Percentiles rank a stretch among this genome's conserved stretches.
phyloP scores from a whole-genome alignment of 2,113 vertebrate genomes.

The Silurus asotus region DNA sequence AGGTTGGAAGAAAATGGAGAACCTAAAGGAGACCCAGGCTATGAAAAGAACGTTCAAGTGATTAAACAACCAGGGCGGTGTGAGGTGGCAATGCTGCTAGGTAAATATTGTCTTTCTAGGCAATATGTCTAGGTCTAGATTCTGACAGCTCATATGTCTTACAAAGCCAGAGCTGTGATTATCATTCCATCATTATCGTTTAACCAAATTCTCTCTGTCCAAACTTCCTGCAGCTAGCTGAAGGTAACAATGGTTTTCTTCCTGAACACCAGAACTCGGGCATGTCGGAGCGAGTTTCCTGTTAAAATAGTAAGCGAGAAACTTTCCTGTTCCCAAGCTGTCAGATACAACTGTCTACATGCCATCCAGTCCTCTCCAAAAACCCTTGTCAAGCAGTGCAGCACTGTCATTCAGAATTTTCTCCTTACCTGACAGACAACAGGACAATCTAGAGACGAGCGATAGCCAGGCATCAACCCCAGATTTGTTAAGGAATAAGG shows the following conservation, averaged over 20 bases:
- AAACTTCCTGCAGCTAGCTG: not conserved
- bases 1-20: no score
- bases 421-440: slow-evolving; percentile 4
- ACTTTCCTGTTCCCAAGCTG: slow-evolving; percentile 21
- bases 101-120: not conserved
- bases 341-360: slow-evolving; percentile 34
- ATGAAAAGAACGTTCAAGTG: not conserved
- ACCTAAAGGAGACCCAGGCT: not conserved
- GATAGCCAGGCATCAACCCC: not conserved
- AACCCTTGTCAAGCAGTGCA: slow-evolving; percentile 46
- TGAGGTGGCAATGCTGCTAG: not conserved
- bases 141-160: not conserved
- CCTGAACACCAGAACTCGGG: not conserved
- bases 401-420: slow-evolving; percentile 27
- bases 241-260: not conserved
- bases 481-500: not conserved
- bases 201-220: not conserved
- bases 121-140: not conserved
- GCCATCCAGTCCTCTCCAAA: slow-evolving; percentile 8
- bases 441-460: slow-evolving; percentile 16
- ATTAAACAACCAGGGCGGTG: not conserved
- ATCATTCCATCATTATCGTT: slow-evolving; percentile 2
- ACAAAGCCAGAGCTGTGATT: not conserved
- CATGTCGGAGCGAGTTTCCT: not conserved
- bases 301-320: not conserved